Conservation (phyloP, 2,113 vertebrate species). For the Seriola aureovittata region DNA sequence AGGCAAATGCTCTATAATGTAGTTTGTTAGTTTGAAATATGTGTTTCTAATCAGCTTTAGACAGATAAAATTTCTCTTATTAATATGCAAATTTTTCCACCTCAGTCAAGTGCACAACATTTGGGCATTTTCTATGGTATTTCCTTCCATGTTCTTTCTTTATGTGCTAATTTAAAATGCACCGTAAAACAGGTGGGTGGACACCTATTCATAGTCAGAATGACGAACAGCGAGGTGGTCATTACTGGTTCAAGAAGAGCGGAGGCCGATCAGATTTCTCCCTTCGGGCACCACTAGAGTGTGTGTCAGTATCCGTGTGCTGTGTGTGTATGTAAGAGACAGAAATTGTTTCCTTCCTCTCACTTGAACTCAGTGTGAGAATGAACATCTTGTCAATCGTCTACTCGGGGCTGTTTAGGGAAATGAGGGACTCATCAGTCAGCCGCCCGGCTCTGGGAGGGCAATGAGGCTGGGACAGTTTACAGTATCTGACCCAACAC, state of each 20-base stretch:
- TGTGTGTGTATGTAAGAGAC: slow-evolving; percentile 63
- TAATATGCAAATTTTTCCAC: neutral
- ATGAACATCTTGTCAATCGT: slow-evolving; percentile 79
- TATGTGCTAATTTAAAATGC: neutral
- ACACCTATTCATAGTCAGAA: slow-evolving; percentile 4
- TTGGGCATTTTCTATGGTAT: neutral
- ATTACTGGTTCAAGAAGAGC: slow-evolving; percentile 26
- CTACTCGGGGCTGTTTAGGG: slow-evolving; percentile 76
- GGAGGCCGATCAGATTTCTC: slow-evolving; percentile 63
- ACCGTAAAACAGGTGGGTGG: slow-evolving; percentile 6
- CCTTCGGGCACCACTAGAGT: slow-evolving; percentile 51
- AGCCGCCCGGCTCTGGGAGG: slow-evolving; percentile 45
- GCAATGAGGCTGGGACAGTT: slow-evolving; percentile 43
- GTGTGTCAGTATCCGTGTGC: slow-evolving; percentile 54
- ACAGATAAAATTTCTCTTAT: neutral
- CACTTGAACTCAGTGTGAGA: slow-evolving; percentile 78
- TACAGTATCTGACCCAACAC: slow-evolving; percentile 71
- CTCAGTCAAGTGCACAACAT: too few species aligned
- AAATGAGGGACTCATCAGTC: slow-evolving; percentile 76
- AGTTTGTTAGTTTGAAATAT: neutral
- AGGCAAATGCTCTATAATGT: neutral
- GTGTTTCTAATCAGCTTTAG: neutral
- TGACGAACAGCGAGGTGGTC: slow-evolving; percentile 27
- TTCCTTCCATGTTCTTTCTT: neutral
- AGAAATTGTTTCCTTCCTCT: slow-evolving; percentile 77